phyloP scores from a whole-genome alignment of 2,113 vertebrate species.

The Caracal caracal region DNA sequence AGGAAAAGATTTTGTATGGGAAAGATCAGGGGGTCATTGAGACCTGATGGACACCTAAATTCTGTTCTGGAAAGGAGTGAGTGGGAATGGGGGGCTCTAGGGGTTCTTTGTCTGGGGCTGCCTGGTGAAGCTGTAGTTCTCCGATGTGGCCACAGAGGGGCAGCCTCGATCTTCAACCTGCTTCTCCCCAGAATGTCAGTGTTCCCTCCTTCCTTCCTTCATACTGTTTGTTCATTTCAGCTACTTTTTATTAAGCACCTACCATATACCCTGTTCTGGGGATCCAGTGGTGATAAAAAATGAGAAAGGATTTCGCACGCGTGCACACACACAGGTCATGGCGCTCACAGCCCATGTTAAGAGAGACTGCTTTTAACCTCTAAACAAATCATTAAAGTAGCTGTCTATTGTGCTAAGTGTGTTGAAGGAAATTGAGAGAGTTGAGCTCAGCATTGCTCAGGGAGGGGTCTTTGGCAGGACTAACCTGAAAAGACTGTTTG shows the following conservation, averaged over 20 bases:
- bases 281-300: not conserved
- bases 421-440: not conserved
- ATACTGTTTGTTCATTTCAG: not conserved
- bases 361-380: not conserved
- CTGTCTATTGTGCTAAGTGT: not conserved
- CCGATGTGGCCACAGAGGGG: slow-evolving; percentile 43
- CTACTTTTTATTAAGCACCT: not conserved
- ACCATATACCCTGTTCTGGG: not conserved
- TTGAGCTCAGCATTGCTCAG: not conserved
- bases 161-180: not conserved
- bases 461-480: not conserved
- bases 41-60: not conserved
- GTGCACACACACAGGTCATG: not conserved
- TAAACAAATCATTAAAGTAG: not conserved
- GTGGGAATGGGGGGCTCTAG: not conserved
- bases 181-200: not conserved
- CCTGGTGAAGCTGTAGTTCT: not conserved
- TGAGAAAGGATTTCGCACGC: not conserved
- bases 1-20: not conserved
- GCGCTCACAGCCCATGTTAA: not conserved
- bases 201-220: not conserved
- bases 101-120: not conserved
- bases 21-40: not conserved
- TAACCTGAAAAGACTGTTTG: not conserved
- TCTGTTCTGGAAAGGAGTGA: not conserved